phyloP scores from a whole-genome alignment of 2,888 invertebrate species.

The Campoplex nolae region DNA sequence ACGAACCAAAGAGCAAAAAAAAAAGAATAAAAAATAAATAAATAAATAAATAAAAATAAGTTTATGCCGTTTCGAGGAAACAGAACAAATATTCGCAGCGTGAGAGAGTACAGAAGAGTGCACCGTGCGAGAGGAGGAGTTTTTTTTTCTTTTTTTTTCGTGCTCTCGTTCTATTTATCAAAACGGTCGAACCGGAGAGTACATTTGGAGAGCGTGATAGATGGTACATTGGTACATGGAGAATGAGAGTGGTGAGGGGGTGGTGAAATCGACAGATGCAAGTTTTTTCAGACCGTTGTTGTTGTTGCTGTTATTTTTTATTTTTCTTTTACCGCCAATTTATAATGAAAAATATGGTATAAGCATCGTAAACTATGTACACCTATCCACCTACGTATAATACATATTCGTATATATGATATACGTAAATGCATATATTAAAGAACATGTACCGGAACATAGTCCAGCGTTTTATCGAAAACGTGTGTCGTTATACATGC shows the following conservation, averaged over 20 bases:
- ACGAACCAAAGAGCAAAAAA: neutral
- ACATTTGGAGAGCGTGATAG: slow-evolving; percentile 51
- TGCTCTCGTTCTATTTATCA: slow-evolving; percentile 61
- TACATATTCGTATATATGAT: neutral
- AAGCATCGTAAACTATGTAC: slow-evolving; percentile 24
- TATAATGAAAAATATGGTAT: slow-evolving; percentile 56
- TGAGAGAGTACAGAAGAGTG: neutral
- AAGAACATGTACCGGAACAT: slow-evolving; percentile 15
- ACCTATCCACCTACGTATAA: neutral
- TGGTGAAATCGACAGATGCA: slow-evolving; percentile 53
- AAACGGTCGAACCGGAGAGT: slow-evolving; percentile 42
- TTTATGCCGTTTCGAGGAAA: slow-evolving; percentile 24
- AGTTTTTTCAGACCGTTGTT: slow-evolving; percentile 33
- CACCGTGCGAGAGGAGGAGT: neutral
- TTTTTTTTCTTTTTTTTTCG: neutral
- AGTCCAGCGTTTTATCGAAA: slow-evolving; percentile 37
- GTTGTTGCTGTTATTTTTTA: too few relatives aligned
- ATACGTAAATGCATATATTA: slow-evolving; percentile 28
- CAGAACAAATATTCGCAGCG: slow-evolving; percentile 27
- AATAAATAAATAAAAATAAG: neutral
- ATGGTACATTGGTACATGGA: slow-evolving; percentile 18
- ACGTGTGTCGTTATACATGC: slow-evolving; percentile 16
- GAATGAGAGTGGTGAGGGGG: neutral
- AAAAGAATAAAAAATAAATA: slow-evolving; percentile 3
- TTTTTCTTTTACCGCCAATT: slow-evolving; percentile 21